Base-by-base conservation (phyloP, 2,797 vertebrate species). In the Mus spretus region DNA sequence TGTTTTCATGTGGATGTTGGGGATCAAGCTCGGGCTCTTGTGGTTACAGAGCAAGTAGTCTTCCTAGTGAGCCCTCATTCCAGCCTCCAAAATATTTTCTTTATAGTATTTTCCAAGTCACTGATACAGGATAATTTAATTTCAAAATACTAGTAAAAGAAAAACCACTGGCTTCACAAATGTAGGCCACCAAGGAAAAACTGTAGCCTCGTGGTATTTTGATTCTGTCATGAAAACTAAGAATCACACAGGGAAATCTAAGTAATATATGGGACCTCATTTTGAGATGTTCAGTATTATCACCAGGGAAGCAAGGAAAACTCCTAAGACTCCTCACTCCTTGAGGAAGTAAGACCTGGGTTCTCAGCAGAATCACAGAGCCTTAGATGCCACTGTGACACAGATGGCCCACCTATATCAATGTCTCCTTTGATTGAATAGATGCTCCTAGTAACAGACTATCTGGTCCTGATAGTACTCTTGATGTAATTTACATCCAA, bases 141-240 rank as follows among this genome's bases (percentile, higher is more conserved):
- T 96, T 98, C 70, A 98, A 96, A 92, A 97, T 96, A 96, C 95
- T n/a, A 44, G 40, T 94, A 94, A 95, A 93, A 97, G 89, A 96
- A 97, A 98, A 97, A 93, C 89, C 67, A 24, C 82, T 86, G 82
- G 37, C 97, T 97, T 96, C 93, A 98, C 91, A 97, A 96, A 97
- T 96, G 85, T 87, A 77, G 53, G 94, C 93, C 74, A 96, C 97
- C 97, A 93, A 96, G 98, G 77, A 95, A 97, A 97, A 97, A 92
- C 95, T 93, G 77, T 96, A 96, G 97, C 96, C 96, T 97, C 59
- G 34, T 0, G 75, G 91, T 96, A 91, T 97, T 98, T 98, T 95
- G 86, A 96, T 97, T 96, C 65, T 87, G 83, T 97, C 97, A 81
- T 93, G 55, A 98, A 97, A 97, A 96, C 22, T 86, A 67, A 1